These are phyloP conservation scores for Dicrostonyx torquatus DNA, from an alignment of 2,797 vertebrate species.

Conservation along the genomic window DNA sequence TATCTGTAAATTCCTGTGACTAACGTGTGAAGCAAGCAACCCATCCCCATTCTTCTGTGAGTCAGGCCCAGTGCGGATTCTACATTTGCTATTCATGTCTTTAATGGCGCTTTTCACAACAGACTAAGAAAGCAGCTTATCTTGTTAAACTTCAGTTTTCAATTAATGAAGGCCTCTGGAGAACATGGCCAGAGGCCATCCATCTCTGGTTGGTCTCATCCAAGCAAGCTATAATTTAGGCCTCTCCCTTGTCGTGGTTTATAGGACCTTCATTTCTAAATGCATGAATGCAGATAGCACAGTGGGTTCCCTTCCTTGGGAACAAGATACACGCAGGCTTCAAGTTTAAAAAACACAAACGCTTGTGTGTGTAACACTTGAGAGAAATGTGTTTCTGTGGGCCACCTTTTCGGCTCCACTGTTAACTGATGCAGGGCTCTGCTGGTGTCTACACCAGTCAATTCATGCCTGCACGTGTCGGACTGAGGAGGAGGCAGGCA, in stretches of 20 bases:
- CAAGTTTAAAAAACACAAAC: background rate
- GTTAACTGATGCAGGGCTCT: background rate
- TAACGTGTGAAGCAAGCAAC: background rate
- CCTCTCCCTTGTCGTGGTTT: background rate
- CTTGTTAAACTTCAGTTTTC: background rate
- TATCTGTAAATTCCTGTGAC: background rate
- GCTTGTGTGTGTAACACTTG: background rate
- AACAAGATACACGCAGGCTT: background rate
- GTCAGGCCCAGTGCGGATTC: too few relatives aligned
- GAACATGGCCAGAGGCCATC: background rate
- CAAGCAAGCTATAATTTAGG: background rate
- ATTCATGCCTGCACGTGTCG: background rate
- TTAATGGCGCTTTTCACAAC: background rate
- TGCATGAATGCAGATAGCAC: background rate
- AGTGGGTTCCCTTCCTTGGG: background rate
- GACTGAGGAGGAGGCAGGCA: background rate
- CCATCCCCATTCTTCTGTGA: background rate
- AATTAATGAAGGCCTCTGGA: background rate
- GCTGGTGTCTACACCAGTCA: background rate
- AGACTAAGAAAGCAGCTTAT: background rate
- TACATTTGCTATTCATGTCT: background rate
- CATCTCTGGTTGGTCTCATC: background rate
- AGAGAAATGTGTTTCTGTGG: background rate
- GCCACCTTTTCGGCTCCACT: background rate
- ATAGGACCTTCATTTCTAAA: background rate